These are phyloP conservation scores for Otocyon megalotis DNA, from an alignment of 2,113 vertebrate genomes.

Conservation along the genomic window DNA sequence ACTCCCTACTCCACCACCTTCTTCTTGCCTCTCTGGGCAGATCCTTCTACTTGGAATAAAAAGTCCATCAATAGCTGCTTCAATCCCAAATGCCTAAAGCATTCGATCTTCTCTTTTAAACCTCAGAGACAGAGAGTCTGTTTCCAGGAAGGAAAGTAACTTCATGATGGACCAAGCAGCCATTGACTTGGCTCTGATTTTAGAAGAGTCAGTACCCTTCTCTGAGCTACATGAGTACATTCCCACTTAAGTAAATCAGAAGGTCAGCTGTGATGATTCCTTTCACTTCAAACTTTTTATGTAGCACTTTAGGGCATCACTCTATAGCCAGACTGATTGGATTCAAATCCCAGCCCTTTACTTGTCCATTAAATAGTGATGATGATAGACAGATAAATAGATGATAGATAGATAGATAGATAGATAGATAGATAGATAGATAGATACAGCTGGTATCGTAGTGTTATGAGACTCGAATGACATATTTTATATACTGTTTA, in stretches of 20 bases:
- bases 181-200: background rate
- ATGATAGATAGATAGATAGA: background rate
- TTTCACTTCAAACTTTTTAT: background rate
- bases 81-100: background rate
- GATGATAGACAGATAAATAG: background rate
- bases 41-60: constrained; percentile 73
- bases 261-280: background rate
- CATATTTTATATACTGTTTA: background rate
- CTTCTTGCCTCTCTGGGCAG: constrained; percentile 66
- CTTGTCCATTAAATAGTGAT: background rate
- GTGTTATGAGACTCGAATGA: background rate
- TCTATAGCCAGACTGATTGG: background rate
- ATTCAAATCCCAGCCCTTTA: background rate
- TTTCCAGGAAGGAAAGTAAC: background rate
- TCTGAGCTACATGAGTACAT: background rate
- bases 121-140: background rate
- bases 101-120: background rate
- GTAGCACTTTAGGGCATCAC: background rate
- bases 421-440: background rate
- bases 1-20: constrained; percentile 31
- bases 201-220: background rate
- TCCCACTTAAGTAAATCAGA: background rate
- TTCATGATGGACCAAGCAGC: background rate
- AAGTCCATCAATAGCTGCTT: constrained; percentile 28
- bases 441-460: background rate